phyloP scores from a whole-genome alignment of 2,888 invertebrate species.

The Hofmannophila pseudospretella region DNA sequence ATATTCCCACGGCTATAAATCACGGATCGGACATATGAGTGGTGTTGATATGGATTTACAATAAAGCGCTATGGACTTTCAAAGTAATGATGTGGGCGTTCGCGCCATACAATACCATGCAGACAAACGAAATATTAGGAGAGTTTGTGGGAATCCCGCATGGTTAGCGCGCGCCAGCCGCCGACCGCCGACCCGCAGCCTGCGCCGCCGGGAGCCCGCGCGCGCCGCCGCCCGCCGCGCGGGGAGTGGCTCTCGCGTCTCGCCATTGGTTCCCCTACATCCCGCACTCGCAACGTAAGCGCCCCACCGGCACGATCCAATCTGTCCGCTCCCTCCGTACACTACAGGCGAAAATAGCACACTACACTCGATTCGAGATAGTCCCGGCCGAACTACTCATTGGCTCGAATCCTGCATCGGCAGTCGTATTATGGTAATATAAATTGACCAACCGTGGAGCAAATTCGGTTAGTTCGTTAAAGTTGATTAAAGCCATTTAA shows the following conservation, averaged over 20 bases:
- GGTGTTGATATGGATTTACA: constrained; percentile 71
- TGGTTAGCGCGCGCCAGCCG: constrained; percentile 37
- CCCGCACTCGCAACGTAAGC: constrained; percentile 41
- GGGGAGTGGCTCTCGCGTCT: constrained; percentile 38
- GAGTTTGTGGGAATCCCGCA: constrained; percentile 74
- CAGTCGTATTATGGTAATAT: constrained; percentile 73
- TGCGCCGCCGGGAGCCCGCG: constrained; percentile 24
- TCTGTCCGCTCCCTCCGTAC: constrained; percentile 37
- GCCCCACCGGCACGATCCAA: constrained; percentile 39
- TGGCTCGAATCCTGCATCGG: constrained; percentile 45
- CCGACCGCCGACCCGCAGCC: constrained; percentile 15
- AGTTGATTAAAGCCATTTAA: constrained; percentile 79
- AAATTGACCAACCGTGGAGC: constrained; percentile 77
- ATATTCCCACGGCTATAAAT: constrained; percentile 72
- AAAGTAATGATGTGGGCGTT: constrained; percentile 75
- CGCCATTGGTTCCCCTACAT: constrained; percentile 40
- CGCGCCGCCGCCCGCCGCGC: constrained; percentile 26
- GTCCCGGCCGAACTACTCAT: constrained; percentile 46
- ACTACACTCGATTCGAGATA: constrained; percentile 22
- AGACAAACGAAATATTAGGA: constrained; percentile 62
- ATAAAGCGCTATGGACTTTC: constrained; percentile 63
- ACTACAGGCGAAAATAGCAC: constrained; percentile 48
- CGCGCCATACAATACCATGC: constrained; percentile 54
- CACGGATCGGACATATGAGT: constrained; percentile 61
- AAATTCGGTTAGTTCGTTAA: constrained; percentile 78